These are phyloP conservation scores for Monoplex corrugatus DNA, from an alignment of 2,888 invertebrate species.

Conservation along the genomic window DNA sequence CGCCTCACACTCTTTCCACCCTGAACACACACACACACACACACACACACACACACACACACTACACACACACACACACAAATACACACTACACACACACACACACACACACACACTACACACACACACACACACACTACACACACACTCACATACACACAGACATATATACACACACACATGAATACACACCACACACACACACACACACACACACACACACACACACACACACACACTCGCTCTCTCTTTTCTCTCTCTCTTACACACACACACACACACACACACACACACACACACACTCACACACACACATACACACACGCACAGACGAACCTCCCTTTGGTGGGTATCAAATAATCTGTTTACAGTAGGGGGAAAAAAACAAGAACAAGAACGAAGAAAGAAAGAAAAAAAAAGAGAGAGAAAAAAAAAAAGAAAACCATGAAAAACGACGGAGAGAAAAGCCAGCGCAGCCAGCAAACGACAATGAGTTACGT, in stretches of 20 bases:
- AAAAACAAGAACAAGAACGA: too few species aligned
- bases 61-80: too few species aligned
- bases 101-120: neutral
- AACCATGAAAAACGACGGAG: too few species aligned
- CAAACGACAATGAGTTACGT: neutral
- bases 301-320: neutral
- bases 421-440: neutral
- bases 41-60: neutral
- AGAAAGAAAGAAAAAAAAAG: neutral
- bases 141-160: neutral
- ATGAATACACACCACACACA: too few species aligned
- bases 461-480: neutral
- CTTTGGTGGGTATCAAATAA: too few species aligned
- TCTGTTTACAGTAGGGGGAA: too few species aligned
- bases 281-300: constrained; percentile 7
- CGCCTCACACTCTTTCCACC: too few species aligned
- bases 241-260: neutral
- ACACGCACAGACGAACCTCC: neutral
- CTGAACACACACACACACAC: neutral
- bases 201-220: neutral
- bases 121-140: neutral
- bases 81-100: too few species aligned
- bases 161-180: neutral
- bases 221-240: neutral
- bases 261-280: neutral